Percentiles rank a stretch among this genome's conserved stretches.
phyloP scores from a whole-genome alignment of 2,113 vertebrate genomes.

The Seriola quinqueradiata region DNA sequence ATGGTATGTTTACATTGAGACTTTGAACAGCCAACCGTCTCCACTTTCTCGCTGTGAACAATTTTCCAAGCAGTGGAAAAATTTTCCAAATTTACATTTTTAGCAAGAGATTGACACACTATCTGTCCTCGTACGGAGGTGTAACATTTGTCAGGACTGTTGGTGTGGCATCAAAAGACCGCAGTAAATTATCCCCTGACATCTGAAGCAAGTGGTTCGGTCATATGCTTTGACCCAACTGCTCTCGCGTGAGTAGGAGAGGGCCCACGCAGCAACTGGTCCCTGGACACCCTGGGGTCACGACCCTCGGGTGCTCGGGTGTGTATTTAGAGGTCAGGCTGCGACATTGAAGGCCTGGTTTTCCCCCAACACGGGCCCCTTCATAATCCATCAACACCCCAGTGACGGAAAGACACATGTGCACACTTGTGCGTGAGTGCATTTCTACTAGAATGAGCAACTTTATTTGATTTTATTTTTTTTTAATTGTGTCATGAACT shows the following conservation, averaged over 20 bases:
- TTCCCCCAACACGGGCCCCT: constrained; percentile 18
- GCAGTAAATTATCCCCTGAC: constrained; percentile 54
- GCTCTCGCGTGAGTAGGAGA: constrained; percentile 11
- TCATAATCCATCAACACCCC: constrained; percentile 28
- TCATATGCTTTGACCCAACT: constrained; percentile 42
- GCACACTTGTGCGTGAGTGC: not conserved
- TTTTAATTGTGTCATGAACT: not conserved
- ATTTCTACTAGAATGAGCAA: not conserved
- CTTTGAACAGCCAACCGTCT: constrained; percentile 2
- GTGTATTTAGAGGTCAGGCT: constrained; percentile 57
- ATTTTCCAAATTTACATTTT: not conserved
- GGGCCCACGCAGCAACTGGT: constrained; percentile 70
- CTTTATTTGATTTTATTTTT: not conserved
- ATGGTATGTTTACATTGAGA: constrained; percentile 41
- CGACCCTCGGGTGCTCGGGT: constrained; percentile 40
- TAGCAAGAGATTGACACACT: not conserved
- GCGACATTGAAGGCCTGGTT: constrained; percentile 36
- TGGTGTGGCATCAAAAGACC: constrained; percentile 39
- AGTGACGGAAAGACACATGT: constrained; percentile 15
- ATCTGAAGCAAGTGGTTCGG: constrained; percentile 64
- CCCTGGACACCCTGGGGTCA: constrained; percentile 44
- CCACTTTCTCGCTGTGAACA: not conserved
- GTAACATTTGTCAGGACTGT: constrained; percentile 54
- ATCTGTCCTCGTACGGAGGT: not conserved
- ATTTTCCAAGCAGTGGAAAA: constrained; percentile 46